Evolutionary conservation across 64 coral and sea anemone species (phyloP), one percentile per base, ranked within the genome.

Genomic region (Montipora capricornis): DNA sequence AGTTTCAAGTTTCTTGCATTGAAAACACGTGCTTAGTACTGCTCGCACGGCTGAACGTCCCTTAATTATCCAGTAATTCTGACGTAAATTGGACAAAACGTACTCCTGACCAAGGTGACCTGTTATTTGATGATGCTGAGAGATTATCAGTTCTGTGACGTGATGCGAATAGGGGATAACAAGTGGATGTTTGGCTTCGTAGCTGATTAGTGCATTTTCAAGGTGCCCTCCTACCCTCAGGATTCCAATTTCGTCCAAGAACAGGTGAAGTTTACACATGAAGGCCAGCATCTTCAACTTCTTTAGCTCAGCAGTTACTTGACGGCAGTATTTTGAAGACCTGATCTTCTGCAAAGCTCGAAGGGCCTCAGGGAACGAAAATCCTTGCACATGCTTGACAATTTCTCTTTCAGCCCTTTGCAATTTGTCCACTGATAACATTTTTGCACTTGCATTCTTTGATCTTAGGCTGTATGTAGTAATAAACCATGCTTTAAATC

Each of bases 161-260:
- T 89, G 74, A 76, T 78, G 49, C 37, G 3, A 26, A 62, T 61
- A 47, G 12, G 87, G 87, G n/a, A 89, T 49, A 78, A 89, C 78
- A 8, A 88, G 55, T 69, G 44, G 76, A 78, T 78, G 76, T 46
- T 86, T 86, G 8, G 68, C 60, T 16, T 88, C 47, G 4, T 59
- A 88, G 11, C 51, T 22, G 53, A 57, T 57, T 6, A 20, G 74
- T 74, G 85, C 85, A 12, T 75, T 88, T 75, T 73, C 47, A 16
- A 88, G 68, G 17, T 19, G 16, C 4, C 85, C 85, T 70, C 85
- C 85, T 75, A 88, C 70, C 55, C 85, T 75, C 4, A 88, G 68
- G 53, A 57, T 3, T 6, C 53, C 53, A 57, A 3, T 4, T 57
- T 57, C 53, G 53, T 57, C 53, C 53, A 19, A 75, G n/a, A 75